Base-by-base conservation (phyloP, 2,888 invertebrate genomes). In the Liposcelis brunnea region DNA sequence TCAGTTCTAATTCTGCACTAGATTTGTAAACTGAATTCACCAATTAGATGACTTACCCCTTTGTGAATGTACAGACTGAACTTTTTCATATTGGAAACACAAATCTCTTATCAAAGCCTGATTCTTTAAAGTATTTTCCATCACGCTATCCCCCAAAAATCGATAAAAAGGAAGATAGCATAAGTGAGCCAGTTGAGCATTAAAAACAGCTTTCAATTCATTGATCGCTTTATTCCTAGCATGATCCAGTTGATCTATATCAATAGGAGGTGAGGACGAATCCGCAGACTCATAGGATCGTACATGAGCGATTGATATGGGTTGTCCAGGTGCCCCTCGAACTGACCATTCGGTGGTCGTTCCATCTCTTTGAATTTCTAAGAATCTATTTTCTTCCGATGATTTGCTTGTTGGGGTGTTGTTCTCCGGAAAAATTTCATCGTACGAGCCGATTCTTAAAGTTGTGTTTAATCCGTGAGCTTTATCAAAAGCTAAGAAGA, bases 401-500 rank as follows among this genome's bases (percentile, higher is more conserved):
- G 53, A 49, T 14, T 48, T 49, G n/a, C 8, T 26, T 4, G 8
- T 26, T 6, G 26, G 26, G 8, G 26, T 8, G 26, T 26, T 26
- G 5, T 26, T 8, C 8, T 6, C 26, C 5, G 8, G 5, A 8
- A 8, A 6, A 6, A 6, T 26, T 8, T 26, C 26, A 26, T 26
- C 26, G 26, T 26, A 26, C 4, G 26, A 26, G 4, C 26, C 26
- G 26, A 26, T 8, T 6, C 4, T 8, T 6, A 26, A 26, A 8
- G 4, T 4, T 26, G 26, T 6, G 26, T 26, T 8, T 4, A 26
- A 6, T 6, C 26, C 26, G 26, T 26, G 68, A 1, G 77, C 73
- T 65, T 85, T 86, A 56, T 85, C 83, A 55, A 87, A 87, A 8
- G 81, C 76, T 35, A 82, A 60, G 59, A 87, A 89, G 56, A 86